Conservation (phyloP, 1,140 invertebrate species). For the Bradysia coprophila region DNA sequence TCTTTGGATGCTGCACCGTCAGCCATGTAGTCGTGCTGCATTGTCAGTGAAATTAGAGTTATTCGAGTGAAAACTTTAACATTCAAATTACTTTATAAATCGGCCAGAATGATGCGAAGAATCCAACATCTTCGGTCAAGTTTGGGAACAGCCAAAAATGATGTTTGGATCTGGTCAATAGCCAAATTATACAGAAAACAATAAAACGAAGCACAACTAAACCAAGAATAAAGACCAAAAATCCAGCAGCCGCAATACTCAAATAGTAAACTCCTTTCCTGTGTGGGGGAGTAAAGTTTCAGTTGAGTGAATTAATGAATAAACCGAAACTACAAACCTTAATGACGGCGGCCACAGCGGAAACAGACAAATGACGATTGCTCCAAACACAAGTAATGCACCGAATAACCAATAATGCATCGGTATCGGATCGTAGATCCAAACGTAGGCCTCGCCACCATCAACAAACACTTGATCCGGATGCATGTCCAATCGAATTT, state of each 20-base stretch:
- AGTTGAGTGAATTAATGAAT: too few relatives aligned
- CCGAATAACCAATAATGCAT: constrained; percentile 94
- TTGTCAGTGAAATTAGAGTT: background rate
- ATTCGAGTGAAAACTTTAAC: background rate
- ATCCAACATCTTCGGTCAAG: constrained; percentile 95
- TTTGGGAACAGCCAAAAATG: constrained; percentile 97
- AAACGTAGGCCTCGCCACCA: constrained; percentile 90
- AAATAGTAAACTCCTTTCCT: constrained; percentile 93
- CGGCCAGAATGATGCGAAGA: constrained; percentile 97
- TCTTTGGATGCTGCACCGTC: constrained; percentile 35
- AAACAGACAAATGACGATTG: constrained; percentile 92
- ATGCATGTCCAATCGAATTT: constrained; percentile 85
- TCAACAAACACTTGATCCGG: constrained; percentile 87
- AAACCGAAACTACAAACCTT: too few relatives aligned
- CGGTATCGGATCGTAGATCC: constrained; percentile 97
- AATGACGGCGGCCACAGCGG: constrained; percentile 92
- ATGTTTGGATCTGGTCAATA: constrained; percentile 71
- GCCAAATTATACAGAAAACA: constrained; percentile 84
- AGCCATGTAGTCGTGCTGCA: constrained; percentile 60
- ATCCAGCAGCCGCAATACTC: constrained; percentile 82
- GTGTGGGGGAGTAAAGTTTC: too few relatives aligned
- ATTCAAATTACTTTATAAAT: constrained; percentile 64
- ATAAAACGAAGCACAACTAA: constrained; percentile 76
- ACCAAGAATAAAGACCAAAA: constrained; percentile 82
- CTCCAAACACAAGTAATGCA: constrained; percentile 73